A percentile compares a stretch with the other conserved stretches of the same genome.
Conservation (phyloP, 2,113 vertebrate genomes). For the Nicator chloris region DNA sequence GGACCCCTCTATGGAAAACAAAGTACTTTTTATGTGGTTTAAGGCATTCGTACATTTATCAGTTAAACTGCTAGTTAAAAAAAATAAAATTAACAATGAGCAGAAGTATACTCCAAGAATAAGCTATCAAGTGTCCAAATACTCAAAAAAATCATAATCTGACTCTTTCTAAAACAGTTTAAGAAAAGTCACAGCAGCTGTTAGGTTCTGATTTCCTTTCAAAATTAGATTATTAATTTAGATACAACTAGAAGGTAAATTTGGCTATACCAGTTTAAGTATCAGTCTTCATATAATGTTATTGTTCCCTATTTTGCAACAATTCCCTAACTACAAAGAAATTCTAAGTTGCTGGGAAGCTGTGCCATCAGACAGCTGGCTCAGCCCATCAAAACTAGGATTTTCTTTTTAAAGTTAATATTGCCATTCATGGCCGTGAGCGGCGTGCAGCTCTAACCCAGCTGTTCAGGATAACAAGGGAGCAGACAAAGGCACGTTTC, state of each 20-base stretch:
- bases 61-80: neutral
- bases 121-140: neutral
- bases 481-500: neutral
- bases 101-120: neutral
- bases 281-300: neutral
- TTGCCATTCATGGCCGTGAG: neutral
- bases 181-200: constrained; percentile 17
- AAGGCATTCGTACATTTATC: neutral
- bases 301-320: neutral
- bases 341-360: neutral
- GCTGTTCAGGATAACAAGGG: constrained; percentile 8
- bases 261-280: neutral
- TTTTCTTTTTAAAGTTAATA: constrained; percentile 34
- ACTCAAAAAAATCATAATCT: neutral
- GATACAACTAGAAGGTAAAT: constrained; percentile 5
- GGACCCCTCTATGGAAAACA: neutral
- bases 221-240: constrained; percentile 50
- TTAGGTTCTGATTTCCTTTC: neutral
- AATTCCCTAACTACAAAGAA: neutral
- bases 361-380: neutral
- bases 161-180: neutral
- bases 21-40: neutral
- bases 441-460: neutral
- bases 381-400: neutral
- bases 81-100: neutral